Evolutionary conservation across 2,888 invertebrate species (phyloP).

Genomic region (Chalcosyrphus nemorum): DNA sequence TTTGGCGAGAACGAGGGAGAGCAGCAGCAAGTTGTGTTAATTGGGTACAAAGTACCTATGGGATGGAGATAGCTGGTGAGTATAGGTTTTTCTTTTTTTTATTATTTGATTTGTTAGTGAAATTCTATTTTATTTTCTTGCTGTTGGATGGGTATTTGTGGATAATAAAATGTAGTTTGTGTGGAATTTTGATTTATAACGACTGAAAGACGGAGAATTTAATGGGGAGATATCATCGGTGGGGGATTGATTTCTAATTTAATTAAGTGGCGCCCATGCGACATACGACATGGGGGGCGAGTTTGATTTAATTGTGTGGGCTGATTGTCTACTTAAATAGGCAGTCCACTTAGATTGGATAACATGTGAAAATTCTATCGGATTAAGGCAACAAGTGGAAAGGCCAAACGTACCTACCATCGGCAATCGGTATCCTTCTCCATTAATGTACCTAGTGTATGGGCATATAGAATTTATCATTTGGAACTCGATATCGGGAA

Average conservation of each 20-base stretch:
- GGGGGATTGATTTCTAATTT: slow-evolving; percentile 9
- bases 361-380: background rate
- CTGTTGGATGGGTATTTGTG: background rate
- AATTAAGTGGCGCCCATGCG: slow-evolving; percentile 1
- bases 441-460: no score
- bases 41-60: slow-evolving; percentile 71
- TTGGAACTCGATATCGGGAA: no score
- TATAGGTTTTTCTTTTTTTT: slow-evolving; percentile 15
- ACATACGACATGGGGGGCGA: background rate
- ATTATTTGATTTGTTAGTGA: slow-evolving; percentile 5
- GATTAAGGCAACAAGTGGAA: no score
- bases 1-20: slow-evolving; percentile 67
- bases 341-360: background rate
- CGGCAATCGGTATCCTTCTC: no score
- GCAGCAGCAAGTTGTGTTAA: slow-evolving; percentile 59
- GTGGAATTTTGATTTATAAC: background rate
- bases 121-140: background rate
- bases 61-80: slow-evolving; percentile 66
- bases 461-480: no score
- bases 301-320: background rate
- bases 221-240: background rate
- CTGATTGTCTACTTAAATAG: background rate
- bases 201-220: background rate
- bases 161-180: background rate
- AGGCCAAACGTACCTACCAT: no score